Evolutionary conservation across 2,797 vertebrate genomes (phyloP).

Genomic region (Eurystomus glaucurus): DNA sequence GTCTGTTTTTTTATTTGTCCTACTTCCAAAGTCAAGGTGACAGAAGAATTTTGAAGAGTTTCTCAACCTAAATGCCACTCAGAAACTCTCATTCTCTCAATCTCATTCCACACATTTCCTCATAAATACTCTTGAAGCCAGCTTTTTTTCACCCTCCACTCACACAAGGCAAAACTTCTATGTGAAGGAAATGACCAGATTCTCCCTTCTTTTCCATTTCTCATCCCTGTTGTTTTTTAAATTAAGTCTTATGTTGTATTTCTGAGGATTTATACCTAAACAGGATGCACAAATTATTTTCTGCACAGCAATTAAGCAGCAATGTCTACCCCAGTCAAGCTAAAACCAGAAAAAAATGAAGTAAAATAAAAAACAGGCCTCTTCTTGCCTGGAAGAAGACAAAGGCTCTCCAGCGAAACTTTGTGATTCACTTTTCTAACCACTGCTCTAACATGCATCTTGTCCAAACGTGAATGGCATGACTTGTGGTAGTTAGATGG

Average conservation of each 20-base stretch:
- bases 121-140: conserved; percentile 13
- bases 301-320: background rate
- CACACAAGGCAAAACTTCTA: background rate
- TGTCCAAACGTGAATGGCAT: background rate
- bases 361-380: conserved; percentile 13
- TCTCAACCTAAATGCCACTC: background rate
- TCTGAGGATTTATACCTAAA: conserved; percentile 1
- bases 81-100: background rate
- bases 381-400: conserved; percentile 1
- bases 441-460: background rate
- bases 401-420: background rate
- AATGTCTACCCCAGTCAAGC: background rate
- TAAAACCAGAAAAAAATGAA: conserved; percentile 13
- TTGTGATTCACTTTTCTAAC: background rate
- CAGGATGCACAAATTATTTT: background rate
- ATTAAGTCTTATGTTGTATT: background rate
- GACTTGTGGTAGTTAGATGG: background rate
- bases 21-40: background rate
- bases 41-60: background rate
- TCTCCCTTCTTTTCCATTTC: background rate
- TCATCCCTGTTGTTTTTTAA: background rate
- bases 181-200: background rate
- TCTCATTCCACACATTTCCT: background rate
- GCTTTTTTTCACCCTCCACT: background rate
- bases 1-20: background rate